Percentiles rank a stretch among this genome's conserved stretches.
These are phyloP conservation scores for Xylota sylvarum DNA, from an alignment of 2,888 invertebrate genomes.

Conservation along the genomic window DNA sequence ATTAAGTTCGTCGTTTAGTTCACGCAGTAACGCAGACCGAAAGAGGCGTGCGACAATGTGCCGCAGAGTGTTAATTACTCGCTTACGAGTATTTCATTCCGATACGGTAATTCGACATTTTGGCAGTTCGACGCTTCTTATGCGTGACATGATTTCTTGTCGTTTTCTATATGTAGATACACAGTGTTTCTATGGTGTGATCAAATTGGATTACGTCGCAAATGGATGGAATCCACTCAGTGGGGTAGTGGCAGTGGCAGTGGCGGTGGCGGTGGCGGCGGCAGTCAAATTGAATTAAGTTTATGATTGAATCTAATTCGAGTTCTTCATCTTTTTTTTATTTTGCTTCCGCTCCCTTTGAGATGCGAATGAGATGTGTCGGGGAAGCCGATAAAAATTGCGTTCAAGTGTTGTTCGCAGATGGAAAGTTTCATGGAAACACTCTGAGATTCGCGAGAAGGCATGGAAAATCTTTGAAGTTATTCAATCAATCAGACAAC, in stretches of 20 bases:
- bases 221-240: constrained; percentile 16
- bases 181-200: constrained; percentile 6
- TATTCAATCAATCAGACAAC: constrained; percentile 33
- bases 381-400: constrained; percentile 7
- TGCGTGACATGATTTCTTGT: constrained; percentile 40
- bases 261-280: too few relatives aligned
- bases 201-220: constrained; percentile 52
- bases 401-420: neutral
- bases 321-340: neutral
- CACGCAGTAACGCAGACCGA: constrained; percentile 2
- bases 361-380: neutral
- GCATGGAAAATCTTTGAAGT: constrained; percentile 33
- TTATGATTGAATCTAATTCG: constrained; percentile 58
- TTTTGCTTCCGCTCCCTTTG: neutral
- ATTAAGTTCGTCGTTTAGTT: constrained; percentile 14
- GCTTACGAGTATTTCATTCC: constrained; percentile 4
- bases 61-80: constrained; percentile 40
- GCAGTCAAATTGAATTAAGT: constrained; percentile 53
- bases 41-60: constrained; percentile 1
- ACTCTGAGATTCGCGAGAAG: neutral
- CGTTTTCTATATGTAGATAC: neutral
- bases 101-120: constrained; percentile 13
- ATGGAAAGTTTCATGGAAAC: constrained; percentile 25
- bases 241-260: neutral
- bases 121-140: constrained; percentile 8